Evolutionary conservation across 2,888 invertebrate species (phyloP).

Genomic region (Meteorus cinctellus): DNA sequence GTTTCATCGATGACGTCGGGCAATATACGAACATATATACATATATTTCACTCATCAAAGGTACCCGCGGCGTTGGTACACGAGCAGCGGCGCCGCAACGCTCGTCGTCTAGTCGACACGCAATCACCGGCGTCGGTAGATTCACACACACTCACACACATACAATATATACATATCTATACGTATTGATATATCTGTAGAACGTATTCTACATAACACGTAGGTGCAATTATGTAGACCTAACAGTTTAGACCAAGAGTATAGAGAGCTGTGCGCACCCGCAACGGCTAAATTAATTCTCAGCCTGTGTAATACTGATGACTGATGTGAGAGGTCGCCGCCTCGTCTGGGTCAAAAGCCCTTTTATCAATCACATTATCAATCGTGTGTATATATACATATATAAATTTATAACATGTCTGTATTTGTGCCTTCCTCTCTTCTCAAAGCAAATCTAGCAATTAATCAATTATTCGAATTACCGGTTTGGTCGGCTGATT

Average conservation of each 20-base stretch:
- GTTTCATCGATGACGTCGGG: constrained; percentile 22
- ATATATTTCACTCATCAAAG: constrained; percentile 29
- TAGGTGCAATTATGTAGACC: constrained; percentile 24
- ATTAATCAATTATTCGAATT: constrained; percentile 69
- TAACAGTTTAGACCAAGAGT: constrained; percentile 27
- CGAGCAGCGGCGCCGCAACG: constrained; percentile 24
- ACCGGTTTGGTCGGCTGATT: constrained; percentile 53
- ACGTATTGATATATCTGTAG: neutral
- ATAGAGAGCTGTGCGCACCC: constrained; percentile 8
- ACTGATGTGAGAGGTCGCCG: constrained; percentile 18
- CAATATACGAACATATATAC: neutral
- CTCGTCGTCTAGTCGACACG: constrained; percentile 30
- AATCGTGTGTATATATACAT: constrained; percentile 34
- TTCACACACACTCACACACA: neutral
- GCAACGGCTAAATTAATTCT: constrained; percentile 65
- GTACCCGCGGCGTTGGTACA: constrained; percentile 10
- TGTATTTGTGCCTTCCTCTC: constrained; percentile 51
- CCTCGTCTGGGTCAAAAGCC: constrained; percentile 63
- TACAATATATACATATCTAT: neutral
- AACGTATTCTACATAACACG: constrained; percentile 4
- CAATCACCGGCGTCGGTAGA: constrained; percentile 20
- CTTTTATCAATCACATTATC: constrained; percentile 68
- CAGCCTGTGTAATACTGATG: constrained; percentile 49
- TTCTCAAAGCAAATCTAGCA: constrained; percentile 57
- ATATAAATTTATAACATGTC: neutral